Percentiles rank a stretch among this genome's conserved stretches.
phyloP scores from a whole-genome alignment of 2,113 vertebrate genomes.

The Vicugna pacos region DNA sequence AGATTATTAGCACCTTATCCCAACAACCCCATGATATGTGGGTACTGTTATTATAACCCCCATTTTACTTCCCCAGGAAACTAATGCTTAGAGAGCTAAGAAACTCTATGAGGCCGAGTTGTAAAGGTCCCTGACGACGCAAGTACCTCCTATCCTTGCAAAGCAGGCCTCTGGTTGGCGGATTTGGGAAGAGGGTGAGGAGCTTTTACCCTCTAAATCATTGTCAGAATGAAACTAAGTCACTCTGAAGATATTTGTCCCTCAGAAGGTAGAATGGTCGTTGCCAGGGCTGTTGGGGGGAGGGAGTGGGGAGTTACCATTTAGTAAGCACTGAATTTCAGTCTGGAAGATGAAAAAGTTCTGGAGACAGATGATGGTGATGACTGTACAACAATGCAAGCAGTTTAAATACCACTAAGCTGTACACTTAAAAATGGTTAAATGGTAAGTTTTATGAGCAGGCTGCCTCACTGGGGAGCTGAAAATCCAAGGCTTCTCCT shows the following conservation, averaged over 20 bases:
- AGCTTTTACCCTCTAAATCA: not conserved
- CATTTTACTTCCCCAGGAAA: not conserved
- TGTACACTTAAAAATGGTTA: not conserved
- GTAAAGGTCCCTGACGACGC: not conserved
- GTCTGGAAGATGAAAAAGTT: not conserved
- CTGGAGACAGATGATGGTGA: not conserved
- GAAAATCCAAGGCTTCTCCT: constrained; percentile 10
- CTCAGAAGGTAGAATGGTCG: not conserved
- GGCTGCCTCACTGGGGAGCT: not conserved
- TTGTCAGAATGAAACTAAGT: not conserved
- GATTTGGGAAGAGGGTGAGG: not conserved
- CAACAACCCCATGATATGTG: not conserved
- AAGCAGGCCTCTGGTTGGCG: not conserved
- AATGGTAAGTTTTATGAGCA: not conserved
- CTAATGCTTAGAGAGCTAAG: not conserved
- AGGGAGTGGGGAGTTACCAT: not conserved
- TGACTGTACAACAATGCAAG: not conserved
- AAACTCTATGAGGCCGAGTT: not conserved
- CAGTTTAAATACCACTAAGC: not conserved
- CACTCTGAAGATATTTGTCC: not conserved
- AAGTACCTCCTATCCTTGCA: not conserved
- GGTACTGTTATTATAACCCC: not conserved
- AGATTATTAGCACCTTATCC: not conserved
- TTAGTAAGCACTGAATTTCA: not conserved
- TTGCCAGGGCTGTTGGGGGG: not conserved